phyloP scores from a whole-genome alignment of 2,113 vertebrate species.

The Charina bottae region DNA sequence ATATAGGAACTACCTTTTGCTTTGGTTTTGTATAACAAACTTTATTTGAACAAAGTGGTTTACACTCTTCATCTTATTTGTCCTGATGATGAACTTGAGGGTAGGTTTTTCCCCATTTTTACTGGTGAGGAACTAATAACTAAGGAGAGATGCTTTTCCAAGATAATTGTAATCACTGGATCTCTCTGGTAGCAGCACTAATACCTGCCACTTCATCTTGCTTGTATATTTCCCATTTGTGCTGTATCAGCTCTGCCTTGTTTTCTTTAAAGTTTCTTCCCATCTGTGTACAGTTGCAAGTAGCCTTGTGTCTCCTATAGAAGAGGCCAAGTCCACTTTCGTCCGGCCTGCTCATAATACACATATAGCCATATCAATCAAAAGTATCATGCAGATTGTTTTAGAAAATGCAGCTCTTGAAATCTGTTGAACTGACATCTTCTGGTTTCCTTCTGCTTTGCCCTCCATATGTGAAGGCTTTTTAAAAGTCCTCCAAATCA shows the following conservation, averaged over 20 bases:
- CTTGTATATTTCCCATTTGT: background rate
- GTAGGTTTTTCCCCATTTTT: background rate
- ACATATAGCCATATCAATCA: background rate
- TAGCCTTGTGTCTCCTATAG: background rate
- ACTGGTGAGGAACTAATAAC: background rate
- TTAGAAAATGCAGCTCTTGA: background rate
- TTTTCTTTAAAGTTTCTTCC: background rate
- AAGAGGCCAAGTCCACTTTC: background rate
- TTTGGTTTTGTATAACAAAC: background rate
- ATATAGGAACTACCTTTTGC: background rate
- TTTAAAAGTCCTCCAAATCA: background rate
- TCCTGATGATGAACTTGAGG: background rate
- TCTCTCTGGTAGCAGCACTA: background rate
- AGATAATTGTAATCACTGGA: background rate
- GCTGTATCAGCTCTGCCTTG: background rate
- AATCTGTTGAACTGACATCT: background rate
- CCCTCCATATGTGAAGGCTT: fast-evolving
- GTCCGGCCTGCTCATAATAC: background rate
- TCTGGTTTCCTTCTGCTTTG: background rate
- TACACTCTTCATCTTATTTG: constrained; percentile 3
- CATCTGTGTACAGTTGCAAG: background rate
- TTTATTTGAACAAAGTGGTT: background rate
- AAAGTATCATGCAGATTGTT: too few species aligned
- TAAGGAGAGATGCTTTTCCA: background rate
- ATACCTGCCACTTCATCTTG: background rate